Percentiles rank a stretch among this genome's conserved stretches.
Conservation (phyloP, 2,888 invertebrate species). For the Chydorus sphaericus region DNA sequence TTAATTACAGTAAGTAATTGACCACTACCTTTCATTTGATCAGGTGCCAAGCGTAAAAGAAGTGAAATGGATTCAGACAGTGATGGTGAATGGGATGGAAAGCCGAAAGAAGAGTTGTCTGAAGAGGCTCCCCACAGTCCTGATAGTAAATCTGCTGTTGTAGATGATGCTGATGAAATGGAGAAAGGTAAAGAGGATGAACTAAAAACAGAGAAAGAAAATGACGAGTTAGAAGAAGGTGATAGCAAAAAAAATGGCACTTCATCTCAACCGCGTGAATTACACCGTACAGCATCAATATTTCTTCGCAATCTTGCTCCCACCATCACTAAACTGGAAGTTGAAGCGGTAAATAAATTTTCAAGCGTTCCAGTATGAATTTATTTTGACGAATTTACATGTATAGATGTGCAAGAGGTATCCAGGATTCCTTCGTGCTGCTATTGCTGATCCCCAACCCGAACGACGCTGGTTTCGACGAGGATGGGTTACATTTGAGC, state of each 20-base stretch:
- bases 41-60: constrained; percentile 18
- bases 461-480: constrained; percentile 92
- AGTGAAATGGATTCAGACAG: constrained; percentile 19
- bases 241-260: constrained; percentile 26
- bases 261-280: constrained; percentile 30
- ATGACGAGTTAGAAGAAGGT: constrained; percentile 27
- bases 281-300: constrained; percentile 93
- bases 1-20: too few species aligned
- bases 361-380: background rate
- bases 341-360: constrained; percentile 57
- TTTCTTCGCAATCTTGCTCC: constrained; percentile 92
- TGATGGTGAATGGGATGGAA: constrained; percentile 24
- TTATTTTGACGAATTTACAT: background rate
- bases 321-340: constrained; percentile 88
- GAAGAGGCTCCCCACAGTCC: constrained; percentile 10
- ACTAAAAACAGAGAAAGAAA: constrained; percentile 35
- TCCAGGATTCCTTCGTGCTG: constrained; percentile 85
- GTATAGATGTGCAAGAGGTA: constrained; percentile 70
- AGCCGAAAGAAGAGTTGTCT: constrained; percentile 24
- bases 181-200: constrained; percentile 23
- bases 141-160: constrained; percentile 14
- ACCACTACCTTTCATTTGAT: too few species aligned
- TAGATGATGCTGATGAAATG: constrained; percentile 14
- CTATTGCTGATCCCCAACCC: constrained; percentile 90
- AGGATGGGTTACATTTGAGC: constrained; percentile 95